Base-by-base conservation (phyloP, 2,888 invertebrate species). In the Torymus auratus region DNA sequence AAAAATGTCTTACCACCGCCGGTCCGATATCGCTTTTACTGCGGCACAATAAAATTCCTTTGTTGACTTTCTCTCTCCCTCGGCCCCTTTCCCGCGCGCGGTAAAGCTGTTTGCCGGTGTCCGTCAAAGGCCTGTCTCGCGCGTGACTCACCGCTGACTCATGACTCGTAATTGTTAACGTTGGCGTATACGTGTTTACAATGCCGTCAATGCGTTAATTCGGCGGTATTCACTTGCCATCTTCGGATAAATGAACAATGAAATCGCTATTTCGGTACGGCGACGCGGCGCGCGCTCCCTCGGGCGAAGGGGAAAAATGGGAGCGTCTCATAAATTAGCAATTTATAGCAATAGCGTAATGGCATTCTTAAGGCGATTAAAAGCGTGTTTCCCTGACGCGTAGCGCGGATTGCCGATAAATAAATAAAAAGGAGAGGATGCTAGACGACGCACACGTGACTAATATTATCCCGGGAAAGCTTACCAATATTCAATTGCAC, bases 401-500 rank as follows among this genome's bases (percentile, higher is more conserved):
- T 15, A 14, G 15, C 20, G 2, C 56, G 12, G 20, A 14, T 41
- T 0, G 28, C 28, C 28, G 28, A 56, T 56, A 14, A 15, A 15
- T 28, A 58, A 41, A 56, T 58, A 13, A 56, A 58, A 50, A 70
- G 10, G 20, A 15, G 50, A 53, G 53, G 50, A 20, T 50, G 28
- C 17, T 3, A 15, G 52, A 17, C 2, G 23, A 17, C 7, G 52
- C 15, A 28, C 1, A 23, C 50, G 71, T 67, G 78, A 78, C 65
- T 79, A 68, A 68, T 73, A 62, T 73, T 62, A 20, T 69, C 68
- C 50, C 14, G 55, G 61, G 41, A 50, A 55, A 68, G 64, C n/a
- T 68, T 70, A 64, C 73, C 79, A 74, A 79, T 79, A 79, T 79
- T 74, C 62, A 68, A 79, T 79, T 74, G 79, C 74, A 75, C 69